These are phyloP conservation scores for Calameuta pallipes DNA, from an alignment of 2,888 invertebrate genomes.

Conservation along the genomic window DNA sequence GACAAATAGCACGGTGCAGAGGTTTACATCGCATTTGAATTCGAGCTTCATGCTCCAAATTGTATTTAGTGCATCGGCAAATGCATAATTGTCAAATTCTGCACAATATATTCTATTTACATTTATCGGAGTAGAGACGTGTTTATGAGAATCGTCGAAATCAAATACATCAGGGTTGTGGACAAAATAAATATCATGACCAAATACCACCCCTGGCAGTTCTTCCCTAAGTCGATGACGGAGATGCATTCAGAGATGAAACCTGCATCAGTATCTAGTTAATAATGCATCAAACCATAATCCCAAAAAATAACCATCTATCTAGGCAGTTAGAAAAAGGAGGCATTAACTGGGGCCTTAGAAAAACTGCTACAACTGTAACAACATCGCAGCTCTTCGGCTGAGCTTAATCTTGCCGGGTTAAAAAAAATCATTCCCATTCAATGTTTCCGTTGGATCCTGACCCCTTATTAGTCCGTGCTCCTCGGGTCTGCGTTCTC, in stretches of 20 bases:
- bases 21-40: not conserved
- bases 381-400: slow-evolving; percentile 50
- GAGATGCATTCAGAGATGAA: slow-evolving; percentile 17
- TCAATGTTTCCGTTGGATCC: slow-evolving; percentile 59
- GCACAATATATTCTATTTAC: not conserved
- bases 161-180: not conserved
- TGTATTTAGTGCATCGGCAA: not conserved
- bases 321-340: slow-evolving; percentile 27
- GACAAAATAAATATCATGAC: not conserved
- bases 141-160: not conserved
- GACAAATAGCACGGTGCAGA: not conserved
- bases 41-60: not conserved
- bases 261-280: slow-evolving; percentile 56
- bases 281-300: slow-evolving; percentile 58
- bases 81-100: not conserved
- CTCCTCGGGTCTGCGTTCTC: slow-evolving; percentile 37
- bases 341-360: slow-evolving; percentile 26
- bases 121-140: not conserved
- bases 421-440: slow-evolving; percentile 54
- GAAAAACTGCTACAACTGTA: slow-evolving; percentile 56
- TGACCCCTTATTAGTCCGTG: slow-evolving; percentile 52
- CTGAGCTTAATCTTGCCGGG: slow-evolving; percentile 38
- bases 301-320: slow-evolving; percentile 57
- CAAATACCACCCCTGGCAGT: not conserved
- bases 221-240: not conserved